A percentile compares a stretch with the other conserved stretches of the same genome.
Evolutionary conservation across 1,140 invertebrate genomes (phyloP).

Genomic region (Heliothis subflexa): DNA sequence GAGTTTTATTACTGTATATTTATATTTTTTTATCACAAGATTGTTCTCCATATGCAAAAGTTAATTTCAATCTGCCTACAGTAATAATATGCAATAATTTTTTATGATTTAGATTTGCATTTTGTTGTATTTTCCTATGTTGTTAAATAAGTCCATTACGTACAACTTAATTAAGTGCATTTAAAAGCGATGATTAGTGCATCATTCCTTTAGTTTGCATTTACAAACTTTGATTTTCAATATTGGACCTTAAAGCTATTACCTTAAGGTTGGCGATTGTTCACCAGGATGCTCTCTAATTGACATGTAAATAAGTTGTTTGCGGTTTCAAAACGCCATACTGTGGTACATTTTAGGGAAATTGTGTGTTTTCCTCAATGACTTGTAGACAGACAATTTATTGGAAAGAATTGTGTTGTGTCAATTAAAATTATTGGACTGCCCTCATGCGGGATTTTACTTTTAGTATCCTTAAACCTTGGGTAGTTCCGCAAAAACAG

Average conservation of each 20-base stretch:
- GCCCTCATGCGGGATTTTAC: slow-evolving; percentile 39
- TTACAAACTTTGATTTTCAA: background rate
- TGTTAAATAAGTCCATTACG: no score
- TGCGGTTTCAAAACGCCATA: background rate
- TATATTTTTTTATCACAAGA: background rate
- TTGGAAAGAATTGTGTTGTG: slow-evolving; percentile 16
- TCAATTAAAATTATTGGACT: slow-evolving; percentile 13
- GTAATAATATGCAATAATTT: background rate
- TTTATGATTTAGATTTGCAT: background rate
- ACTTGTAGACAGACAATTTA: slow-evolving; percentile 11
- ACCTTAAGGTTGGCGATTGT: background rate
- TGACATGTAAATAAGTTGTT: slow-evolving; percentile 27
- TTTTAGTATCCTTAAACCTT: background rate
- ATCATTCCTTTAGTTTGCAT: no score
- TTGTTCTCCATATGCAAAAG: background rate
- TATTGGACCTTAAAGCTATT: background rate
- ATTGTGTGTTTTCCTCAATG: slow-evolving; percentile 9
- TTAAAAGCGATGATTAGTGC: no score
- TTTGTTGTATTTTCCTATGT: no score
- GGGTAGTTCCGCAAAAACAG: background rate
- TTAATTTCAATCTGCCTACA: background rate
- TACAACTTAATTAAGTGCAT: background rate
- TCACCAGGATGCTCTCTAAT: slow-evolving; percentile 21
- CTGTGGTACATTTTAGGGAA: background rate
- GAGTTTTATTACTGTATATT: background rate